Evolutionary conservation across 2,797 vertebrate genomes (phyloP).

Genomic region (Margarornis squamiger): DNA sequence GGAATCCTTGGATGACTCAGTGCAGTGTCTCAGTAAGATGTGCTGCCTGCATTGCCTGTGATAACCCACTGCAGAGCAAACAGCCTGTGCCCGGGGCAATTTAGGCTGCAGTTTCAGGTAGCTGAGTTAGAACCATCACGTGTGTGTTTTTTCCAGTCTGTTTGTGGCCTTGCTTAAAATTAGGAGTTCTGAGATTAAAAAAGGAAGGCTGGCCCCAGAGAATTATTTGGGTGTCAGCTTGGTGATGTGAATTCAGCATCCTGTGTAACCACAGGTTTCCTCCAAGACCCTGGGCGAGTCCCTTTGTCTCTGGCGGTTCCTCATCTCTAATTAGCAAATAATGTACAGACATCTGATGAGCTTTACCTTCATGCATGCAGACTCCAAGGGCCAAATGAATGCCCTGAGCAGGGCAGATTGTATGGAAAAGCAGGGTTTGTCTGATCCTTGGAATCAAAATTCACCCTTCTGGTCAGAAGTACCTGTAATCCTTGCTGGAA

Average conservation of each 20-base stretch:
- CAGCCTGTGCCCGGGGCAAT: rapidly evolving
- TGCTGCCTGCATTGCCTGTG: not conserved
- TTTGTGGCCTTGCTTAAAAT: not conserved
- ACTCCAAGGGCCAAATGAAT: not conserved
- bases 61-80: not conserved
- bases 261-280: not conserved
- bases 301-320: conserved; percentile 26
- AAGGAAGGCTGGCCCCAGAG: not conserved
- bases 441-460: not conserved
- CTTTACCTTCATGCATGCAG: not conserved
- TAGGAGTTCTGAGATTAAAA: not conserved
- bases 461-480: conserved; percentile 1
- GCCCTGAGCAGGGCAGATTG: not conserved
- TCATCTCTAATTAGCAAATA: not conserved
- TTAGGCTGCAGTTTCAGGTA: not conserved
- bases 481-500: not conserved
- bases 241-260: conserved; percentile 12
- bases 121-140: not conserved
- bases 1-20: not conserved
- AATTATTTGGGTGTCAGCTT: not conserved
- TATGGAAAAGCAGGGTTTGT: conserved; percentile 24
- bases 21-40: not conserved
- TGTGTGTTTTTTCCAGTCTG: conserved; percentile 7
- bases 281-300: conserved; percentile 21
- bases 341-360: not conserved